Percentiles rank a stretch among this genome's conserved stretches.
phyloP scores from a whole-genome alignment of 2,888 invertebrate genomes.

The Leptopilina drosophilae region DNA sequence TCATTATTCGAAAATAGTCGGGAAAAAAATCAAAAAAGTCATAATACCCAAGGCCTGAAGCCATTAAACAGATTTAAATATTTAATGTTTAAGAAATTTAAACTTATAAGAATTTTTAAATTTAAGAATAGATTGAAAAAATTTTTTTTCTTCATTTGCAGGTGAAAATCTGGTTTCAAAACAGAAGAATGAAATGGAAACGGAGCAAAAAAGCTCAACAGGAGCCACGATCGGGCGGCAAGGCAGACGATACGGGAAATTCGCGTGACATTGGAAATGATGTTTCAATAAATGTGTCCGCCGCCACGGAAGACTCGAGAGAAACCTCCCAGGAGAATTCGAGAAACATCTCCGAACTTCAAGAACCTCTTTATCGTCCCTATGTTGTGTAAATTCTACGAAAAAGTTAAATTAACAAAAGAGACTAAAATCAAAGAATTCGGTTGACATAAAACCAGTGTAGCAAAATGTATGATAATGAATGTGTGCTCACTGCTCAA shows the following conservation, averaged over 20 bases:
- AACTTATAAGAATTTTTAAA: too few species aligned
- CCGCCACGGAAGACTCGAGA: conserved; percentile 65
- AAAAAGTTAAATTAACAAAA: conserved; percentile 9
- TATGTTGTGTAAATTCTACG: conserved; percentile 71
- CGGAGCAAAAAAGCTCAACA: conserved; percentile 97
- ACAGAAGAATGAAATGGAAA: conserved; percentile 99
- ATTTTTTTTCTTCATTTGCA: conserved; percentile 76
- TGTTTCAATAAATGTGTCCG: conserved; percentile 57
- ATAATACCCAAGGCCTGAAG: too few species aligned
- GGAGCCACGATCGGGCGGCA: conserved; percentile 81
- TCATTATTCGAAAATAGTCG: too few species aligned
- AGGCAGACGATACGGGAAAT: conserved; percentile 77
- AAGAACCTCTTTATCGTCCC: conserved; percentile 75
- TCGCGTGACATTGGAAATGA: conserved; percentile 63
- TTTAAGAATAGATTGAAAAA: neutral
- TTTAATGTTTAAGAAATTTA: too few species aligned
- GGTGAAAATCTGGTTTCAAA: conserved; percentile 99
- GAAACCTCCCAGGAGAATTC: conserved; percentile 67
- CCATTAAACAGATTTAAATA: too few species aligned
- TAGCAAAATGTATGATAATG: conserved; percentile 40
- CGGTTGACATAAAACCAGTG: conserved; percentile 32
- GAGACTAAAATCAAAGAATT: neutral
- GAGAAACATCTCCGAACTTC: conserved; percentile 68
- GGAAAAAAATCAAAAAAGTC: too few species aligned
- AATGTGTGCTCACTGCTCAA: conserved; percentile 39